Evolutionary conservation across 1,140 invertebrate genomes (phyloP), one percentile per base, ranked within the genome.

Genomic region (Platyura marginata): DNA sequence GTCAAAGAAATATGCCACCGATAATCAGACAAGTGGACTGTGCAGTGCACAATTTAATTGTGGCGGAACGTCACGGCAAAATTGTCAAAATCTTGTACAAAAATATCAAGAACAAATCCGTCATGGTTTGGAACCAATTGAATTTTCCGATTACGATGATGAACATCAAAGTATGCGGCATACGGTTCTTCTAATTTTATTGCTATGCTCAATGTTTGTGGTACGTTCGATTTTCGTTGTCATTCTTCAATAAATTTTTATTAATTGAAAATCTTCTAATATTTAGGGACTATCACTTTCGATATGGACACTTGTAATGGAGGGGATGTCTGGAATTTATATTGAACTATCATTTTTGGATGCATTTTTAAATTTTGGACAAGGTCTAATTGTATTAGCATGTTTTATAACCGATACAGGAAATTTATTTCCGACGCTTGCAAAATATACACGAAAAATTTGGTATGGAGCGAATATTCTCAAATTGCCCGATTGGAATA

Each of bases 291-390:
- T 94, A 44, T 79, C 85, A 0, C 71, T 93, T 42, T 88, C 80
- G 22, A 70, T 86, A 13, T 92, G 89, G 78, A 83, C 79, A 11
- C 59, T 94, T 44, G 71, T 94, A 45, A 76, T 80, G 66, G 84
- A 89, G 55, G 73, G 84, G 52, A 74, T 84, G 54, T 79, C 79
- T 37, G 91, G 89, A 1, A 81, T 94, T 46, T 93, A 89, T 59
- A 71, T 93, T 0, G 89, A 94, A 64, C 63, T 96, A 18, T 77
- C 86, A 48, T 95, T 93, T 61, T 62, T 97, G 21, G 88, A 95
- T 61, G 77, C 82, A 15, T 80, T 84, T 25, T 67, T 92, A 1
- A 87, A 83, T 54, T 88, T 86, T 62, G 89, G 90, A 1, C 89
- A 94, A 64, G 83, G 81, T 29, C 63, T 89, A 32, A 74, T 91